phyloP scores from a whole-genome alignment of 1,140 invertebrate species.

The Ostrea denselamellosa region DNA sequence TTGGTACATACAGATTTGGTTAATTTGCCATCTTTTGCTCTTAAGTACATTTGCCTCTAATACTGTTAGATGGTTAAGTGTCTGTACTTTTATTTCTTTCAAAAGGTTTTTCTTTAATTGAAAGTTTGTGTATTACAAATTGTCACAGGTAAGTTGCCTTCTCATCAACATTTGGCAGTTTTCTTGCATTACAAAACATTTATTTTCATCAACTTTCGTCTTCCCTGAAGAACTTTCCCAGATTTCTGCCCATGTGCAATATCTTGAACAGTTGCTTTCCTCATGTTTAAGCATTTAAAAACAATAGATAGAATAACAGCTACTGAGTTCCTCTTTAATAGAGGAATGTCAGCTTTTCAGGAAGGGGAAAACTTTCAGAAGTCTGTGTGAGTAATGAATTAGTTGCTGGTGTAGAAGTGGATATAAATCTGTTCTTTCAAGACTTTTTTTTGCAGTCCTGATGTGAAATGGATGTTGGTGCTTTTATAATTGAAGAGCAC shows the following conservation, averaged over 20 bases:
- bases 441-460: slow-evolving; percentile 26
- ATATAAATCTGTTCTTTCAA: slow-evolving; percentile 39
- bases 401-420: slow-evolving; percentile 33
- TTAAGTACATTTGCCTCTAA: background rate
- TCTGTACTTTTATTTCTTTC: background rate
- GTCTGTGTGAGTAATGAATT: slow-evolving; percentile 23
- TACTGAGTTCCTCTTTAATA: background rate
- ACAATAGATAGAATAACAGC: slow-evolving; percentile 36
- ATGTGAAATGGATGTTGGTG: slow-evolving; percentile 19
- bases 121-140: background rate
- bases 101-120: background rate
- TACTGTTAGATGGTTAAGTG: background rate
- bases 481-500: slow-evolving; percentile 36
- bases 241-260: slow-evolving; percentile 27
- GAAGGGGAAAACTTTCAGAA: slow-evolving; percentile 3
- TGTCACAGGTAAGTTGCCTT: background rate
- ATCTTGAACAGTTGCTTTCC: slow-evolving; percentile 37
- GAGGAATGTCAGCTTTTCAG: background rate
- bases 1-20: background rate
- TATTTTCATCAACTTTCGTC: background rate
- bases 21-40: background rate
- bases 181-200: background rate
- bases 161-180: background rate
- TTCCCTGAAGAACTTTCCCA: background rate
- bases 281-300: slow-evolving; percentile 14